phyloP scores from a whole-genome alignment of 1,140 invertebrate genomes.

The Anastatus disparis region DNA sequence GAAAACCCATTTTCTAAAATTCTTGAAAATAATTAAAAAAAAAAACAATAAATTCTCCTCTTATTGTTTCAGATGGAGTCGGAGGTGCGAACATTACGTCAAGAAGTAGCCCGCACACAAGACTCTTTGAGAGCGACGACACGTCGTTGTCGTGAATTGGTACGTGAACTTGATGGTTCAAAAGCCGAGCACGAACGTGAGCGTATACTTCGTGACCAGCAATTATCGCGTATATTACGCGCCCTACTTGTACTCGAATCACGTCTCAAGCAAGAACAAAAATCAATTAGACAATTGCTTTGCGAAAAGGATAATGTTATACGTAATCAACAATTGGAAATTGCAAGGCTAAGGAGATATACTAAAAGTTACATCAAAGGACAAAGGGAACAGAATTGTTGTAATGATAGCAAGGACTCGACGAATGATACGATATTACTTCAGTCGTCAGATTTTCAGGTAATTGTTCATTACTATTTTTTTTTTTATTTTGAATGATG shows the following conservation, averaged over 20 bases:
- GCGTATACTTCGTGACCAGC: slow-evolving; percentile 72
- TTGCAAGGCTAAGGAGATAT: slow-evolving; percentile 72
- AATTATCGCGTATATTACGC: slow-evolving; percentile 74
- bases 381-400: slow-evolving; percentile 49
- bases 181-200: slow-evolving; percentile 71
- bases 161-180: slow-evolving; percentile 71
- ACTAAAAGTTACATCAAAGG: slow-evolving; percentile 71
- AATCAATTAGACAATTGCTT: slow-evolving; percentile 75
- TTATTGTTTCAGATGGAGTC: slow-evolving; percentile 72
- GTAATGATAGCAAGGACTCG: slow-evolving; percentile 59
- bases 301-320: slow-evolving; percentile 79
- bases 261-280: slow-evolving; percentile 78
- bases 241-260: slow-evolving; percentile 78
- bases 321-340: slow-evolving; percentile 75
- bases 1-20: no score
- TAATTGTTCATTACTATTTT: neutral
- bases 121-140: slow-evolving; percentile 65
- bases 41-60: no score
- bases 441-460: slow-evolving; percentile 32
- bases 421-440: slow-evolving; percentile 65
- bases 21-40: no score
- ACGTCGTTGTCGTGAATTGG: slow-evolving; percentile 68
- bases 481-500: no score
- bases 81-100: slow-evolving; percentile 72
- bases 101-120: slow-evolving; percentile 68